phyloP scores from a whole-genome alignment of 2,888 invertebrate genomes.

The Lepidochrysops patricia region DNA sequence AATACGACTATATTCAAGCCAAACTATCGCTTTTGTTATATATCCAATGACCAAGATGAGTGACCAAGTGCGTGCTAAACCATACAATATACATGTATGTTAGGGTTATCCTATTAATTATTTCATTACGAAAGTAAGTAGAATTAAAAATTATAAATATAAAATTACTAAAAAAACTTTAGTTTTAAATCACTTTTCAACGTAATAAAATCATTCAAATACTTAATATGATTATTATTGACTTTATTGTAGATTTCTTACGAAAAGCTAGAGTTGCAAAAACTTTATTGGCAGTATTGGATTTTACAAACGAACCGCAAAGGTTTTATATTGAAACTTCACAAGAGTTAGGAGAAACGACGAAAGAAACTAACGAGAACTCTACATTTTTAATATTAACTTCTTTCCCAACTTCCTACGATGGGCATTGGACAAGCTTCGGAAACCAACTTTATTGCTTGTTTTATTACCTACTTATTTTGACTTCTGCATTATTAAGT shows the following conservation, averaged over 20 bases:
- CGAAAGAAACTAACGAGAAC: constrained; percentile 5
- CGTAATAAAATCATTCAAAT: too few species aligned
- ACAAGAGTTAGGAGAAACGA: background rate
- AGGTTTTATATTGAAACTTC: constrained; percentile 4
- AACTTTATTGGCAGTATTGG: background rate
- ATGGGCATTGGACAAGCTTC: constrained; percentile 6
- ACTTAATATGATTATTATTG: background rate
- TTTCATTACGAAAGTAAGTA: too few species aligned
- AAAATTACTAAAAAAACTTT: too few species aligned
- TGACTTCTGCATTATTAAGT: too few species aligned
- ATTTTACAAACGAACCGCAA: background rate
- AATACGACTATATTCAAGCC: background rate
- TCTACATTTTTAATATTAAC: constrained; percentile 7
- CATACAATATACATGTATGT: too few species aligned
- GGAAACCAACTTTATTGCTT: background rate
- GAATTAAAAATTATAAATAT: too few species aligned
- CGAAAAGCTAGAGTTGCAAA: background rate
- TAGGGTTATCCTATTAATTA: too few species aligned
- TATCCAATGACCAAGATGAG: too few species aligned
- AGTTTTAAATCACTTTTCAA: too few species aligned
- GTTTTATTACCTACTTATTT: background rate
- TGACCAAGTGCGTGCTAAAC: too few species aligned
- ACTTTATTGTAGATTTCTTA: background rate
- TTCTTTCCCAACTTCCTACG: background rate
- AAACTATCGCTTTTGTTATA: constrained; percentile 16